Conservation (phyloP, 2,888 invertebrate genomes). For the Entomobrya proxima region DNA sequence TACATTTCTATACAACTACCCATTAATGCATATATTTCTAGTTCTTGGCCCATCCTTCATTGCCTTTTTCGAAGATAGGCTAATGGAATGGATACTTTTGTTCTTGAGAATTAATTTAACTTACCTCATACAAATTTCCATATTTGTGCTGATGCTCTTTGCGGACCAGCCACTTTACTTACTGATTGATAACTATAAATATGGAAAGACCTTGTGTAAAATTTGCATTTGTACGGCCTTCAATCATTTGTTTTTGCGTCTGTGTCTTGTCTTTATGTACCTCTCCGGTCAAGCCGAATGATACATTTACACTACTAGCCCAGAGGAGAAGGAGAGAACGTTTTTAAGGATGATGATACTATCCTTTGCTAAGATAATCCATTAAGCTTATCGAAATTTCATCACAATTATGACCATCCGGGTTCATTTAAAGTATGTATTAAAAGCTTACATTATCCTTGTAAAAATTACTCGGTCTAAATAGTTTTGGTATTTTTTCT, state of each 20-base stretch:
- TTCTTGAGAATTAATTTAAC: conserved; percentile 37
- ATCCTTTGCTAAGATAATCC: too few relatives aligned
- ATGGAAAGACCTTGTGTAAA: conserved; percentile 12
- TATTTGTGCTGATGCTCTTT: background rate
- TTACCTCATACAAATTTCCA: conserved; percentile 49
- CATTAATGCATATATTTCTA: background rate
- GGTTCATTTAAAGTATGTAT: too few relatives aligned
- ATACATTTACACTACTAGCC: background rate
- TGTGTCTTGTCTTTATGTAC: too few relatives aligned
- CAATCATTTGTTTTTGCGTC: background rate
- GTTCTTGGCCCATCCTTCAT: background rate
- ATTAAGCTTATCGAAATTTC: too few relatives aligned
- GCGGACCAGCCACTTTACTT: background rate
- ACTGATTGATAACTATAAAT: background rate
- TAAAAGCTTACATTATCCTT: too few relatives aligned
- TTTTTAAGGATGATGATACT: too few relatives aligned
- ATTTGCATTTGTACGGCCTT: conserved; percentile 3
- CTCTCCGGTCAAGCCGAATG: background rate
- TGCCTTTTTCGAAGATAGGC: conserved; percentile 24
- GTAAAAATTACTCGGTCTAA: too few relatives aligned
- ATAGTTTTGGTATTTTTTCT: too few relatives aligned
- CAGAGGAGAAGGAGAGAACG: too few relatives aligned
- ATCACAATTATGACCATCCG: too few relatives aligned
- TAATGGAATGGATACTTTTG: conserved; percentile 10
- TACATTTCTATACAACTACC: background rate